Base-by-base conservation (phyloP, 2,113 vertebrate genomes). In the Notechis scutatus region DNA sequence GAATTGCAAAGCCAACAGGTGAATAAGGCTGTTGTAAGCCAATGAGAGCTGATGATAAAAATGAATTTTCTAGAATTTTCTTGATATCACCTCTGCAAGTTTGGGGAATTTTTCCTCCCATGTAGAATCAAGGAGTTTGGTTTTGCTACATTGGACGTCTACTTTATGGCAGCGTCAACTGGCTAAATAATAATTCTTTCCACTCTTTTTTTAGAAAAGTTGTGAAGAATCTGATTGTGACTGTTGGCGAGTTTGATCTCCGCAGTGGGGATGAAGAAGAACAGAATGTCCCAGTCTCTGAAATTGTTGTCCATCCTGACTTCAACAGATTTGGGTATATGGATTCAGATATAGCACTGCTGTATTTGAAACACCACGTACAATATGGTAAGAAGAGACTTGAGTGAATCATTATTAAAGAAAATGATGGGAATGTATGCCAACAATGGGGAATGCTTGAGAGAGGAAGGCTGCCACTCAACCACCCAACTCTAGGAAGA, bases 161-260 rank as follows among this genome's bases (percentile, higher is more conserved):
- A 39, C 34, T 39, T 81, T 1, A 21, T 29, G 39, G 0, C 1
- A 24, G 59, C 24, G 5, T 9, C 23, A 15, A 6, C 8, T 15
- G 15, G 3, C 88, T 29, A 12, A 90, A 26, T 26, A 2, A 56
- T 15, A 29, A 88, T 88, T 54, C 54, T 64, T n/a, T 52, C 52
- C 20, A 11, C n/a, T 55, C 57, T 89, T 91, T 3, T 3, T 4
- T 52, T 42, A 89, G 90, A 10, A 91, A 69, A 29, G 6, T 90
- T 4, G 57, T 92, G 86, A 91, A 89, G n/a, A 91, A 14, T 47
- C 34, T 94, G 34, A 15, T 86, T 15, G 92, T 94, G 15, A 61
- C 92, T 26, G 85, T 2, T 7, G 81, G 42, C 9, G 61, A 95
- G 5, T 0, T 1, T 61, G 39, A 90, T 18, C 94, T 94, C 9